These are phyloP conservation scores for Antennarius striatus DNA, from an alignment of 2,113 vertebrate species.

Conservation along the genomic window DNA sequence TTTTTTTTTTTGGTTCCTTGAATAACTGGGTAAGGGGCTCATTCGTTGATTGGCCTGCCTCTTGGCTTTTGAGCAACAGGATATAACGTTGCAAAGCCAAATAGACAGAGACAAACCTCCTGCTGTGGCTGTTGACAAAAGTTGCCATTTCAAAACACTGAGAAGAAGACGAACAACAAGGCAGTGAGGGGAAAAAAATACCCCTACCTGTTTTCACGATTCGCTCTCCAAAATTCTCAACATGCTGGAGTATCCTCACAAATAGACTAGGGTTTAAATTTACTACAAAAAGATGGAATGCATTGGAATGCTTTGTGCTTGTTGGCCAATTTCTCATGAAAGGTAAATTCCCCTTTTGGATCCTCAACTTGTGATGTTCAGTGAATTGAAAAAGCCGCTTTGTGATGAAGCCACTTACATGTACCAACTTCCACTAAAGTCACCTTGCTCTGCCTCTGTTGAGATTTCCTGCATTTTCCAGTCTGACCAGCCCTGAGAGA, in stretches of 20 bases:
- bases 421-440: slow-evolving; percentile 14
- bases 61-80: slow-evolving; percentile 52
- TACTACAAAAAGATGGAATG: neutral
- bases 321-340: slow-evolving; percentile 22
- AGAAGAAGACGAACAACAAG: slow-evolving; percentile 43
- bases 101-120: slow-evolving; percentile 44
- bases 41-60: slow-evolving; percentile 62
- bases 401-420: slow-evolving; percentile 6
- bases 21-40: slow-evolving; percentile 63
- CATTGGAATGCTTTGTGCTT: neutral
- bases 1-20: slow-evolving; percentile 48
- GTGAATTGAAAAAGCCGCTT: slow-evolving; percentile 1
- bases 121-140: slow-evolving; percentile 57
- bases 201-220: slow-evolving; percentile 17
- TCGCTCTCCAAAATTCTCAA: slow-evolving; percentile 7
- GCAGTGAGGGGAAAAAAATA: slow-evolving; percentile 16
- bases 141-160: slow-evolving; percentile 57
- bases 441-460: slow-evolving; percentile 27
- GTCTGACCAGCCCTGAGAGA: slow-evolving; percentile 11
- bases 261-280: slow-evolving; percentile 1
- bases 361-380: slow-evolving; percentile 23
- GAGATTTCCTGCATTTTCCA: slow-evolving; percentile 15
- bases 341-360: slow-evolving; percentile 19
- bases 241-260: slow-evolving; percentile 12
- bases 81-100: slow-evolving; percentile 26